These are phyloP conservation scores for Melinopterus prodromus DNA, from an alignment of 2,888 invertebrate genomes.

Conservation along the genomic window DNA sequence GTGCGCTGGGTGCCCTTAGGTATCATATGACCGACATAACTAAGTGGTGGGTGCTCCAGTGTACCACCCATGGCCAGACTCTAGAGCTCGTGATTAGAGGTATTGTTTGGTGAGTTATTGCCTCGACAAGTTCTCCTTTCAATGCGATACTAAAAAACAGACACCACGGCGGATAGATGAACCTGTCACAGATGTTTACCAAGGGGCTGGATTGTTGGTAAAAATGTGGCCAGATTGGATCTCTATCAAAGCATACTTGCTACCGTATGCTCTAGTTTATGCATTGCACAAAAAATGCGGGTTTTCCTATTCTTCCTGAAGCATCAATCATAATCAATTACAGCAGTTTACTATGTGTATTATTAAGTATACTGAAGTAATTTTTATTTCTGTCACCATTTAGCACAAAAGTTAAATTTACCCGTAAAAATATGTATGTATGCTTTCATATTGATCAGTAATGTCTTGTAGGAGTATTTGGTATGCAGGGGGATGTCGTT, in stretches of 20 bases:
- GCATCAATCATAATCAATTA: not conserved
- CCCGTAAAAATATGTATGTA: not conserved
- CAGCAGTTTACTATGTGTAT: not conserved
- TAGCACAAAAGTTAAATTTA: not conserved
- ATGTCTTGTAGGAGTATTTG: not conserved
- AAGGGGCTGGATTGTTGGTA: conserved; percentile 47
- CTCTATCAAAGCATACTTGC: conserved; percentile 45
- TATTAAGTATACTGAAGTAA: not conserved
- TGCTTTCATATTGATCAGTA: not conserved
- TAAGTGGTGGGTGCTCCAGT: conserved; percentile 57
- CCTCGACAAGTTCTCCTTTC: conserved; percentile 48
- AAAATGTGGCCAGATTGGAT: conserved; percentile 59
- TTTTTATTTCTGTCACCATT: not conserved
- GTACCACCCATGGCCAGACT: conserved; percentile 43
- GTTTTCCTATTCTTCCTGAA: not conserved
- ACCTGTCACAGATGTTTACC: conserved; percentile 60
- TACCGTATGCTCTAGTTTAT: conserved; percentile 39
- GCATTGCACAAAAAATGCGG: not conserved
- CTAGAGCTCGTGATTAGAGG: conserved; percentile 49
- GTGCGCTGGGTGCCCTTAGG: conserved; percentile 42
- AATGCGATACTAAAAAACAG: conserved; percentile 37
- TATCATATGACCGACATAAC: conserved; percentile 60
- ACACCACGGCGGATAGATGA: conserved; percentile 49
- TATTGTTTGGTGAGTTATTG: conserved; percentile 56
- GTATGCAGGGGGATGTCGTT: not conserved